Evolutionary conservation across 1,140 invertebrate genomes (phyloP).

Genomic region (Scaptomyza pallida): DNA sequence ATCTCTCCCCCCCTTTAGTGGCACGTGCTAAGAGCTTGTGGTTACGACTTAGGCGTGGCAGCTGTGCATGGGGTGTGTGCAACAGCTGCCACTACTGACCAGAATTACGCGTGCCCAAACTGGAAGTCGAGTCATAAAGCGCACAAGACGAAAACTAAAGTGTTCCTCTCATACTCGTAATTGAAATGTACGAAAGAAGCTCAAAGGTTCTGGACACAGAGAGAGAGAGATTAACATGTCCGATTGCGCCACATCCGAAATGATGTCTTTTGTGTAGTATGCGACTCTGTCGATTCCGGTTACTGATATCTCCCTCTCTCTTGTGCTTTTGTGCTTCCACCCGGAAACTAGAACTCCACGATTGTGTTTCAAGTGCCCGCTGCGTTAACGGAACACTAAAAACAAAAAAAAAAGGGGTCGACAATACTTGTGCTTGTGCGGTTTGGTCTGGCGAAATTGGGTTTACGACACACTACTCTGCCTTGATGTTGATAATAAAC

Average conservation of each 20-base stretch:
- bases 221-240: slow-evolving; percentile 49
- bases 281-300: slow-evolving; percentile 40
- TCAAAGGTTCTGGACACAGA: not conserved
- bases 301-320: slow-evolving; percentile 32
- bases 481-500: slow-evolving; percentile 53
- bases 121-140: slow-evolving; percentile 6
- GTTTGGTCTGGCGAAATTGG: slow-evolving; percentile 40
- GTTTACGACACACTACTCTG: slow-evolving; percentile 50
- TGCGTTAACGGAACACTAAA: slow-evolving; percentile 37
- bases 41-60: slow-evolving; percentile 12
- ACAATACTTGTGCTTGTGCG: not conserved
- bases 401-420: too few species aligned
- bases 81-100: slow-evolving; percentile 28
- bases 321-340: not conserved
- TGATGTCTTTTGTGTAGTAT: slow-evolving; percentile 28
- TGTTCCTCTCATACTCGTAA: slow-evolving; percentile 22
- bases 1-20: not conserved
- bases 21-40: slow-evolving; percentile 31
- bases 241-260: slow-evolving; percentile 59
- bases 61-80: slow-evolving; percentile 5
- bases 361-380: slow-evolving; percentile 36
- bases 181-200: slow-evolving; percentile 49
- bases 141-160: slow-evolving; percentile 15
- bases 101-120: slow-evolving; percentile 33
- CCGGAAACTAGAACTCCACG: slow-evolving; percentile 52